These are phyloP conservation scores for Ceyx margarethae DNA, from an alignment of 2,113 vertebrate species.

Conservation along the genomic window DNA sequence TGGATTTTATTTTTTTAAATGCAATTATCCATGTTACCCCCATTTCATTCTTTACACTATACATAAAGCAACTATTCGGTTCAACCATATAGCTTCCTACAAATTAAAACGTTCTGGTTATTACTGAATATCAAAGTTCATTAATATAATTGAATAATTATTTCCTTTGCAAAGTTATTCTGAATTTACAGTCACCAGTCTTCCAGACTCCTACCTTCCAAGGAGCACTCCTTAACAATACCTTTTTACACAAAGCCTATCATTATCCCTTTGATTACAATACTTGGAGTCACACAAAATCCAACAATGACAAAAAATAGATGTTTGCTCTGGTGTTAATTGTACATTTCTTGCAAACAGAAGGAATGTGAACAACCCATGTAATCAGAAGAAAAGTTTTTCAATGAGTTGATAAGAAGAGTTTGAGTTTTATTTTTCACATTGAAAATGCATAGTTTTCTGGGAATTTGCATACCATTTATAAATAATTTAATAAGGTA, in stretches of 20 bases:
- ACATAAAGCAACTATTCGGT: neutral
- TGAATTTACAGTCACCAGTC: neutral
- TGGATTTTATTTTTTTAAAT: neutral
- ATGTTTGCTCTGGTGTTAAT: accelerated
- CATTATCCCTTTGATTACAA: neutral
- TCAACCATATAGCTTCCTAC: neutral
- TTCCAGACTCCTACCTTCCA: neutral
- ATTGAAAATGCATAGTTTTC: neutral
- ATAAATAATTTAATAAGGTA: neutral
- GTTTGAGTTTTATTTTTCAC: neutral
- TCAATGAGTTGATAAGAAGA: neutral
- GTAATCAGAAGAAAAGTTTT: neutral
- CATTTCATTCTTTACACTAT: neutral
- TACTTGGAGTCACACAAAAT: neutral
- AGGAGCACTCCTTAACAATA: neutral
- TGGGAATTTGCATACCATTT: neutral
- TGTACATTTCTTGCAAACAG: neutral
- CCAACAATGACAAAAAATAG: neutral
- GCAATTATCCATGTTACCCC: neutral
- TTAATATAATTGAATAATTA: neutral
- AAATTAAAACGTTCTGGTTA: neutral
- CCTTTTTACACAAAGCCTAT: neutral
- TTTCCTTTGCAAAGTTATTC: neutral
- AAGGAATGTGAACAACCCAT: neutral
- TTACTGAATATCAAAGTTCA: accelerated